Percentiles rank a stretch among this genome's conserved stretches.
These are phyloP conservation scores for Cyprinus carpio DNA, from an alignment of 2,113 vertebrate species.

Conservation along the genomic window DNA sequence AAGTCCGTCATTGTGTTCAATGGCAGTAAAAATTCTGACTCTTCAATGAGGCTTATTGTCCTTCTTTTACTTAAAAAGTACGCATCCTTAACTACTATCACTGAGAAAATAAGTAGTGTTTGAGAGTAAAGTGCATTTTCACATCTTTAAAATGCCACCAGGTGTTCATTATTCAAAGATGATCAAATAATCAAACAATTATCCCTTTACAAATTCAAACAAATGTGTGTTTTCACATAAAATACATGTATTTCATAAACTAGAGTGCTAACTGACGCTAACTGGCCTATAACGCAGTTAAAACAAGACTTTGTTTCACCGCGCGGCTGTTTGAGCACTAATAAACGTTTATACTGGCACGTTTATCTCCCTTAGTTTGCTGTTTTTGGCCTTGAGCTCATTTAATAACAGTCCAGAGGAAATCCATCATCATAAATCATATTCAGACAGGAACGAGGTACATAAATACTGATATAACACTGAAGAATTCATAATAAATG, in stretches of 20 bases:
- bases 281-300: neutral
- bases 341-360: no score
- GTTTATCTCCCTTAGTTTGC: neutral
- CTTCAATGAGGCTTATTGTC: neutral
- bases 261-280: neutral
- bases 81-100: neutral
- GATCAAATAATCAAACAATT: neutral
- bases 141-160: neutral
- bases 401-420: neutral
- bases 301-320: neutral
- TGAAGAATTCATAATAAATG: neutral
- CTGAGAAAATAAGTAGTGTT: neutral
- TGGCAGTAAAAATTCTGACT: neutral
- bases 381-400: neutral
- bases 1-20: neutral
- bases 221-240: neutral
- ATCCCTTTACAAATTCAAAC: neutral
- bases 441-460: neutral
- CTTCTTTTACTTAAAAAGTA: neutral
- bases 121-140: slow-evolving; percentile 22
- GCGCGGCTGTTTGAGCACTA: neutral
- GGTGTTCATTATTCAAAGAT: neutral
- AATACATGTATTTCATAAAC: neutral
- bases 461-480: slow-evolving; percentile 41
- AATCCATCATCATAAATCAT: neutral